phyloP scores from a whole-genome alignment of 2,888 invertebrate genomes.

The Andrena minutula region DNA sequence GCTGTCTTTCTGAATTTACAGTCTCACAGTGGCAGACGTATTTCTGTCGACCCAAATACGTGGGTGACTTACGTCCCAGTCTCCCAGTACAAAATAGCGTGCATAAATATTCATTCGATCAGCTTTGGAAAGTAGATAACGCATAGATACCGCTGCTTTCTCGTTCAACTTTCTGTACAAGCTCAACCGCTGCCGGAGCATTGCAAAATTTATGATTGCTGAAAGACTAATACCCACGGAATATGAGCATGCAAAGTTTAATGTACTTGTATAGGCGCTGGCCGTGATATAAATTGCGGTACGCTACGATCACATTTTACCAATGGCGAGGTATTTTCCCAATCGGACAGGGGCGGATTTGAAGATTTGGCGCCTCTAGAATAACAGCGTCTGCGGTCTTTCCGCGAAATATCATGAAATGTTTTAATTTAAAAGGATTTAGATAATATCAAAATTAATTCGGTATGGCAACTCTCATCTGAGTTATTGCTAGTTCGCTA shows the following conservation, averaged over 20 bases:
- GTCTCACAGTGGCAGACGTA: background rate
- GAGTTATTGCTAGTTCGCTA: too few species aligned
- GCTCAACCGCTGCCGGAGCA: background rate
- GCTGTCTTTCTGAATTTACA: background rate
- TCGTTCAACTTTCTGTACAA: conserved; percentile 25
- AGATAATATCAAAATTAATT: too few species aligned
- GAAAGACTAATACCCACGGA: background rate
- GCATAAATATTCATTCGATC: conserved; percentile 6
- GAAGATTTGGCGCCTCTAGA: too few species aligned
- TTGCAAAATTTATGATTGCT: conserved; percentile 1
- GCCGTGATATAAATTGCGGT: conserved; percentile 1
- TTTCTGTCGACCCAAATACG: conserved; percentile 14
- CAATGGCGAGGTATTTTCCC: background rate
- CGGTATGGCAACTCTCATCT: too few species aligned
- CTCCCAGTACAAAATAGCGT: background rate
- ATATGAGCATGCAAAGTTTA: conserved; percentile 10
- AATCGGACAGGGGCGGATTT: background rate
- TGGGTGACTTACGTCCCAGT: background rate
- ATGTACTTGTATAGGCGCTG: background rate
- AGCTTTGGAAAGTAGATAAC: conserved; percentile 43
- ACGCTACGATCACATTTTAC: background rate
- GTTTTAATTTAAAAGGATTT: too few species aligned
- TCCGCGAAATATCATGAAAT: too few species aligned
- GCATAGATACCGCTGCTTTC: conserved; percentile 13
- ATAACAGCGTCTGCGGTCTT: too few species aligned